A percentile compares a stretch with the other conserved stretches of the same genome.
These are phyloP conservation scores for Pangasius mekongensis DNA, from an alignment of 2,797 vertebrate species.

Conservation along the genomic window DNA sequence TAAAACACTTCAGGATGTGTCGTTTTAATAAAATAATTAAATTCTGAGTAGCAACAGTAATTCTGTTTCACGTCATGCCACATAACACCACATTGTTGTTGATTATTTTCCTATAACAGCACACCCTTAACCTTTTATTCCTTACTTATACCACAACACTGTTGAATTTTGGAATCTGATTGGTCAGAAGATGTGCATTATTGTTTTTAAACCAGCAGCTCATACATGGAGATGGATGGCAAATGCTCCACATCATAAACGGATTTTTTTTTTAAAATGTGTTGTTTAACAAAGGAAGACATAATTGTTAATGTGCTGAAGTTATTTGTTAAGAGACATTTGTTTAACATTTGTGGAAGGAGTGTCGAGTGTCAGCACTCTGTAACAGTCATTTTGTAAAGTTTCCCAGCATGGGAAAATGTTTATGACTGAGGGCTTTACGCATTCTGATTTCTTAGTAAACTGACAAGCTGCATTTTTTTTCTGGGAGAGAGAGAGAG, in stretches of 20 bases:
- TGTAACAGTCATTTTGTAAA: too few species aligned
- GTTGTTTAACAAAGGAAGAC: not conserved
- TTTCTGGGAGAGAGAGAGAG: too few species aligned
- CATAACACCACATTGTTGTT: not conserved
- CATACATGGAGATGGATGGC: not conserved
- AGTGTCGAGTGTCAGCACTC: not conserved
- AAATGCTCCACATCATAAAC: not conserved
- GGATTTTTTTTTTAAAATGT: not conserved
- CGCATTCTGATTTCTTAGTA: too few species aligned
- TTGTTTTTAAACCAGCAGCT: not conserved
- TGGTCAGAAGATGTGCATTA: not conserved
- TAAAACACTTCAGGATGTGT: too few species aligned
- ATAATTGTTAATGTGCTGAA: not conserved
- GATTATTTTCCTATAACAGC: not conserved
- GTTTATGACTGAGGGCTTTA: not conserved
- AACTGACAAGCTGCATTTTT: too few species aligned
- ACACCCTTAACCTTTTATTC: not conserved
- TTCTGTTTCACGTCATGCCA: too few species aligned
- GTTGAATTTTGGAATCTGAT: not conserved
- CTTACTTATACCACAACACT: not conserved
- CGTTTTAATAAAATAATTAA: too few species aligned
- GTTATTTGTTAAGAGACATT: not conserved
- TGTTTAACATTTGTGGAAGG: not conserved
- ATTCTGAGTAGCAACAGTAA: too few species aligned
- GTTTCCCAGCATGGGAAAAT: not conserved